Evolutionary conservation across 2,797 vertebrate genomes (phyloP).

Genomic region (Periparus ater): DNA sequence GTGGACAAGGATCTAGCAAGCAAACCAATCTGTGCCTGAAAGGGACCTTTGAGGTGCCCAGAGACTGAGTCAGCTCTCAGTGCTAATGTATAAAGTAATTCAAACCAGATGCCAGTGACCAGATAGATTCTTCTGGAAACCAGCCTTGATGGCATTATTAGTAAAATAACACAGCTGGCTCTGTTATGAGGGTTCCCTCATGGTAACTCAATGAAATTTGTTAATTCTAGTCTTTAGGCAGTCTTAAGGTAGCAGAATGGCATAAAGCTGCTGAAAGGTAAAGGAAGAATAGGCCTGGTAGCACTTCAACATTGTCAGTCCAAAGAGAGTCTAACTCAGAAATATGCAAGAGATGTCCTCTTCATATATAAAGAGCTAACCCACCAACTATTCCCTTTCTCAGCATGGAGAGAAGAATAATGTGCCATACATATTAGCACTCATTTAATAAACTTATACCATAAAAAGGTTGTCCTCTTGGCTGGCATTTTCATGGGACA

Average conservation of each 20-base stretch:
- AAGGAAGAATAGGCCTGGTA: neutral
- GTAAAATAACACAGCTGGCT: neutral
- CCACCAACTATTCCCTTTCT: neutral
- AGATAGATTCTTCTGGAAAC: constrained; percentile 10
- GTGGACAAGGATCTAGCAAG: neutral
- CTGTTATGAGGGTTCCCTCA: neutral
- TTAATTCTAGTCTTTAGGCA: neutral
- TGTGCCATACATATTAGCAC: neutral
- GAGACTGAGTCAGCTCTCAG: neutral
- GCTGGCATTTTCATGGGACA: neutral
- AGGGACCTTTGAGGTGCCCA: neutral
- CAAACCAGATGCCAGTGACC: constrained; percentile 19
- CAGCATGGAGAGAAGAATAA: neutral
- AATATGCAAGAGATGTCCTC: neutral
- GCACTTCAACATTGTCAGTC: neutral
- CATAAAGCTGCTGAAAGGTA: neutral
- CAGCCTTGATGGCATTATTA: neutral
- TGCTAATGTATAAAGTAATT: neutral
- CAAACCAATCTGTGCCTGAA: neutral
- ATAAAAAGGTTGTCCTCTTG: neutral
- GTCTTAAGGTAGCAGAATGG: neutral
- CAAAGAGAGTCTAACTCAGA: neutral
- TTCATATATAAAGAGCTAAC: neutral
- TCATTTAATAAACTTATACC: neutral
- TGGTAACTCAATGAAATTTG: neutral